These are phyloP conservation scores for Drosophila pegasa DNA, from an alignment of 2,888 invertebrate genomes.

Conservation along the genomic window DNA sequence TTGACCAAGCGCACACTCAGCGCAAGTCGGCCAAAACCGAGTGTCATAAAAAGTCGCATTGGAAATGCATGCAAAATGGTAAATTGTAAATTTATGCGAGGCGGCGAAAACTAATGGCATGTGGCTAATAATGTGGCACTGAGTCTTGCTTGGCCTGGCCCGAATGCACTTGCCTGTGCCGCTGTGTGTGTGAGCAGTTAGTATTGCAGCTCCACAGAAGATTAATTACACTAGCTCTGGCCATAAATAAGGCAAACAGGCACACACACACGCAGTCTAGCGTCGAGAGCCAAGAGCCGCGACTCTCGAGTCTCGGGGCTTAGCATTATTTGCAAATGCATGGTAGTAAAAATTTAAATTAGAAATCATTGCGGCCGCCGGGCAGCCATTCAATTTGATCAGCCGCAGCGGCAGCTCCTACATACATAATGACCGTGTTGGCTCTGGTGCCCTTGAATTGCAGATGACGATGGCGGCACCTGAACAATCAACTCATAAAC, in stretches of 20 bases:
- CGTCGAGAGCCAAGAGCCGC: slow-evolving; percentile 17
- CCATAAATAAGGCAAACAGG: slow-evolving; percentile 72
- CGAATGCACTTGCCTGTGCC: slow-evolving; percentile 27
- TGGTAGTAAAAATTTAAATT: slow-evolving; percentile 76
- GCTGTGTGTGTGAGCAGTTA: slow-evolving; percentile 28
- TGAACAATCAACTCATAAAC: slow-evolving; percentile 78
- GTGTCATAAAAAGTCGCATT: slow-evolving; percentile 63
- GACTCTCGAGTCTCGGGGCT: background rate
- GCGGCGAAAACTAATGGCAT: slow-evolving; percentile 64
- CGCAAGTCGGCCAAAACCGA: slow-evolving; percentile 42
- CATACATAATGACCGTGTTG: slow-evolving; percentile 52
- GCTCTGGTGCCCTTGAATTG: slow-evolving; percentile 66
- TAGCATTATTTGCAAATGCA: slow-evolving; percentile 70
- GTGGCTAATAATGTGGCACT: slow-evolving; percentile 58
- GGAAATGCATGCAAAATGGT: slow-evolving; percentile 62
- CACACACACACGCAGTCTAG: slow-evolving; percentile 28
- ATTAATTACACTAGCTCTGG: slow-evolving; percentile 66
- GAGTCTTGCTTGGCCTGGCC: slow-evolving; percentile 21
- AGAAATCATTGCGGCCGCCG: slow-evolving; percentile 69
- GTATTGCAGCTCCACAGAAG: slow-evolving; percentile 69
- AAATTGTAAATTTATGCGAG: slow-evolving; percentile 63
- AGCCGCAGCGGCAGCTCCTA: slow-evolving; percentile 34
- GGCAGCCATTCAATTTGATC: slow-evolving; percentile 61
- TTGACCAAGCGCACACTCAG: slow-evolving; percentile 25
- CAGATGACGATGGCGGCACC: slow-evolving; percentile 56